Evolutionary conservation across 2,888 invertebrate genomes (phyloP).

Genomic region (Arge pagana): DNA sequence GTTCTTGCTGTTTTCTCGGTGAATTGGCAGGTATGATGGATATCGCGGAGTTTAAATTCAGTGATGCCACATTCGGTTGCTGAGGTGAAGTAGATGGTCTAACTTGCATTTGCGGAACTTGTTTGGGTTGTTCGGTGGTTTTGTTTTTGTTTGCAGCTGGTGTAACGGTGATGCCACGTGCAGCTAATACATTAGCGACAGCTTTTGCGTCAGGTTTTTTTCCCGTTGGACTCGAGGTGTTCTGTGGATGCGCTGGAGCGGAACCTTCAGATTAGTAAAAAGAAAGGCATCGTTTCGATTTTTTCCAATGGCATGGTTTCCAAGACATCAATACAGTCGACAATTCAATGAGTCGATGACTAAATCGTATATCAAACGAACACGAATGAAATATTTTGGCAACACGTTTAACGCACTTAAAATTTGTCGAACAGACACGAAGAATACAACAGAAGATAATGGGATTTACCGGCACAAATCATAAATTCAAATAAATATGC

Average conservation of each 20-base stretch:
- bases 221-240: conserved; percentile 40
- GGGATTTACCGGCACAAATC: too few relatives aligned
- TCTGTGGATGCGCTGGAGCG: conserved; percentile 52
- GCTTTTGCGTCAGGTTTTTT: conserved; percentile 74
- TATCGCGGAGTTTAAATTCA: conserved; percentile 66
- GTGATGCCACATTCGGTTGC: conserved; percentile 51
- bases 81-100: conserved; percentile 55
- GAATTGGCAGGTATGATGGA: conserved; percentile 64
- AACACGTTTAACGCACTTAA: too few relatives aligned
- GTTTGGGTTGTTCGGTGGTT: conserved; percentile 41
- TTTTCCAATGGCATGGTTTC: conserved; percentile 36
- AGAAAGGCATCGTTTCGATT: conserved; percentile 33
- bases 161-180: conserved; percentile 78
- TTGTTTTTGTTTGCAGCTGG: conserved; percentile 64
- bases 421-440: too few relatives aligned
- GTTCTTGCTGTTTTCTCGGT: conserved; percentile 46
- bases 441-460: too few relatives aligned
- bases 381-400: background rate
- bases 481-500: too few relatives aligned
- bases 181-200: conserved; percentile 77
- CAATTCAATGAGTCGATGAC: background rate
- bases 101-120: conserved; percentile 42
- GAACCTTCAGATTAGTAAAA: conserved; percentile 52
- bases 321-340: background rate
- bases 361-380: conserved; percentile 20